phyloP scores from a whole-genome alignment of 2,113 vertebrate species.

The Pachyramphus minor region DNA sequence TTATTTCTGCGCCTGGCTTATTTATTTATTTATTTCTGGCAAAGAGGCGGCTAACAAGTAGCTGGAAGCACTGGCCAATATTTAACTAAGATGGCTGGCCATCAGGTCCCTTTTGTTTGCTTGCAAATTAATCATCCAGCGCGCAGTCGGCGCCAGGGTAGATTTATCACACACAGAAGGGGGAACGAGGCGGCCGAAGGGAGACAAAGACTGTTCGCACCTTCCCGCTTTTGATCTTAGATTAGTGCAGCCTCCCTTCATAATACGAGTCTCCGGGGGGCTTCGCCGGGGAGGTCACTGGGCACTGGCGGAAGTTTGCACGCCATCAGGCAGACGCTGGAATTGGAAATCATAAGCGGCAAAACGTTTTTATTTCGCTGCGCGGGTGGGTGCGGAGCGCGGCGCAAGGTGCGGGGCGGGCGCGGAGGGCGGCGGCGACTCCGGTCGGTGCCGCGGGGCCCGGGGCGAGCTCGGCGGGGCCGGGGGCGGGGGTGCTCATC shows the following conservation, averaged over 20 bases:
- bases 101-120: conserved; percentile 87
- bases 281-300: conserved; percentile 78
- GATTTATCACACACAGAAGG: conserved; percentile 80
- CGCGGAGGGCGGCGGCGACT: background rate
- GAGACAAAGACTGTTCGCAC: conserved; percentile 83
- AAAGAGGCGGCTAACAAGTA: conserved; percentile 70
- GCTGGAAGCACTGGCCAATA: conserved; percentile 82
- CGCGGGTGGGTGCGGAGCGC: background rate
- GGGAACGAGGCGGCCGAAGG: conserved; percentile 71
- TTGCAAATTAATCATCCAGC: conserved; percentile 89
- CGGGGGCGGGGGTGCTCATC: background rate
- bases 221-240: conserved; percentile 82
- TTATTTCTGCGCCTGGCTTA: background rate
- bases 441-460: background rate
- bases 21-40: conserved; percentile 18
- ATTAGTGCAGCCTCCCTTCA: conserved; percentile 73
- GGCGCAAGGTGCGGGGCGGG: conserved; percentile 5
- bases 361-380: conserved; percentile 20
- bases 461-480: background rate
- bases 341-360: conserved; percentile 57
- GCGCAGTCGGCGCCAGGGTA: conserved; percentile 79
- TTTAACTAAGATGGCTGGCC: conserved; percentile 84
- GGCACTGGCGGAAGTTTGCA: conserved; percentile 76
- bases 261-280: conserved; percentile 79
- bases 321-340: conserved; percentile 70